These are phyloP conservation scores for Gambelia wislizenii DNA, from an alignment of 2,797 vertebrate species.

Conservation along the genomic window DNA sequence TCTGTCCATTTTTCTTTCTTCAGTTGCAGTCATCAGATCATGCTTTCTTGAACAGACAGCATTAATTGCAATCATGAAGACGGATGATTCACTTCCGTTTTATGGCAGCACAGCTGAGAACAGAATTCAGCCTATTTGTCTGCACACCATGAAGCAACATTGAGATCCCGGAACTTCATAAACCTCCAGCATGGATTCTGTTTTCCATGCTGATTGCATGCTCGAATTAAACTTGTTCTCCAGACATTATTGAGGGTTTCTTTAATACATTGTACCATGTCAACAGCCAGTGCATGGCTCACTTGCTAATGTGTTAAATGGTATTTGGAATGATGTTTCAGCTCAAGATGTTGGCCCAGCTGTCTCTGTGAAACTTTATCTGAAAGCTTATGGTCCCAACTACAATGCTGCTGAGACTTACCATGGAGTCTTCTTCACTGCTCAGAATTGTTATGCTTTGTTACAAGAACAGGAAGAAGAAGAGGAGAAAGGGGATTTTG, in stretches of 20 bases:
- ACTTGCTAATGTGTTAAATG: background rate
- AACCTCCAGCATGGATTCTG: constrained; percentile 44
- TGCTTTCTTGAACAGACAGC: constrained; percentile 20
- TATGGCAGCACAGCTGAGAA: constrained; percentile 24
- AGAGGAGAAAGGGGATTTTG: background rate
- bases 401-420: background rate
- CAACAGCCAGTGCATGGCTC: background rate
- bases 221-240: constrained; percentile 50
- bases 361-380: background rate
- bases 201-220: constrained; percentile 32
- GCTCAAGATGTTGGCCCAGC: background rate
- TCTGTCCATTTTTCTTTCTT: background rate
- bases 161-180: constrained; percentile 36
- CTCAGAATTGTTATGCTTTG: background rate
- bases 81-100: constrained; percentile 3
- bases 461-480: no score
- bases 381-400: background rate
- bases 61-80: constrained; percentile 8
- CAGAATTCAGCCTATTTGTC: constrained; percentile 44
- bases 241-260: constrained; percentile 21
- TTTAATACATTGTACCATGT: constrained; percentile 31
- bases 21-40: background rate
- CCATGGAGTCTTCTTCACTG: background rate
- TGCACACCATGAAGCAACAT: constrained; percentile 42
- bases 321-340: constrained; percentile 1